Percentiles rank a stretch among this genome's conserved stretches.
Conservation (phyloP, 2,113 vertebrate genomes). For the Protomyctophum bolini region DNA sequence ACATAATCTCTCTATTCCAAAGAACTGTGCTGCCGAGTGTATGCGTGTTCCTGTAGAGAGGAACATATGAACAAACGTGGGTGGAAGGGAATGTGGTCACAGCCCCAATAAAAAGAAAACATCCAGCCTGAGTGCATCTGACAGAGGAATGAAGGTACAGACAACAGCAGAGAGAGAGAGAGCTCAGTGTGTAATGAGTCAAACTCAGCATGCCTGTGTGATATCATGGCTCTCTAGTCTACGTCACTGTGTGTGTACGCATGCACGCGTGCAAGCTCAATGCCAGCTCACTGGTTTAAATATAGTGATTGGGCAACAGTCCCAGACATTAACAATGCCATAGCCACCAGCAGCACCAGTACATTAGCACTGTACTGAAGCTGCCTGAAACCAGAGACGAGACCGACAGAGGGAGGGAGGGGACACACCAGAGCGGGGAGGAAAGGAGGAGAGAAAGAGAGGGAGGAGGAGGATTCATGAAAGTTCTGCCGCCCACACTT, state of each 20-base stretch:
- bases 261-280: constrained; percentile 33
- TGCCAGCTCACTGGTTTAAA: constrained; percentile 66
- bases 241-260: constrained; percentile 19
- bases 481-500: constrained; percentile 75
- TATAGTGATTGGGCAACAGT: constrained; percentile 61
- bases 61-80: constrained; percentile 70
- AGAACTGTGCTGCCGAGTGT: constrained; percentile 16
- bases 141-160: background rate
- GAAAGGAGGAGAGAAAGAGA: constrained; percentile 1
- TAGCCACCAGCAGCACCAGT: constrained; percentile 43
- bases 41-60: constrained; percentile 51
- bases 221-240: no score
- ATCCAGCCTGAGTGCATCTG: constrained; percentile 42
- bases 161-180: background rate
- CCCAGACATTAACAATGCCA: constrained; percentile 66
- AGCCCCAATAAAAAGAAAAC: constrained; percentile 69
- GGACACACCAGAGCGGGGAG: no score
- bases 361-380: constrained; percentile 48
- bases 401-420: constrained; percentile 24
- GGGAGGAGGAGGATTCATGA: constrained; percentile 56
- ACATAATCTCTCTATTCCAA: no score
- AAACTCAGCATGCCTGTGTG: no score
- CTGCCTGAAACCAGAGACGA: constrained; percentile 57
- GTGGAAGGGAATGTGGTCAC: constrained; percentile 71
- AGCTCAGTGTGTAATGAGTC: background rate